Conservation (phyloP, 2,797 vertebrate species). For the Prunella strophiata region DNA sequence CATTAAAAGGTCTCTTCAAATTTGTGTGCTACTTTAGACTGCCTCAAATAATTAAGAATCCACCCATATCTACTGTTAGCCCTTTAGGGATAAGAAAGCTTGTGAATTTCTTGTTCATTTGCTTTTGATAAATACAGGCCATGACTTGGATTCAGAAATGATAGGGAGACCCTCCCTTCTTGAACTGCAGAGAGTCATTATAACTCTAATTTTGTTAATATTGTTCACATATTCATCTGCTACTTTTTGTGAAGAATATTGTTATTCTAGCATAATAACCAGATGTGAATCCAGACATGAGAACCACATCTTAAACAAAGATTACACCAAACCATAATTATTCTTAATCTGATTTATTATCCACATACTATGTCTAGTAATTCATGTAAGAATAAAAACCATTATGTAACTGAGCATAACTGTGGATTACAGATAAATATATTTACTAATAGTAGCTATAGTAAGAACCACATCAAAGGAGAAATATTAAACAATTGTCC, state of each 20-base stretch:
- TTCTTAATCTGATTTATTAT: neutral
- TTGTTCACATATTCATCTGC: neutral
- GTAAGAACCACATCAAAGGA: neutral
- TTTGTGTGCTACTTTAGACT: neutral
- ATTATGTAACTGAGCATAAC: neutral
- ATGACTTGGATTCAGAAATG: neutral
- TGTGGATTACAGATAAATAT: neutral
- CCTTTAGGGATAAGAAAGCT: neutral
- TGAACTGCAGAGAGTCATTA: neutral
- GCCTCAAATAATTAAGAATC: neutral
- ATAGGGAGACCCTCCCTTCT: neutral
- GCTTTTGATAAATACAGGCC: neutral
- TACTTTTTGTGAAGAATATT: neutral
- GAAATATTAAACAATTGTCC: neutral
- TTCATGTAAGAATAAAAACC: neutral
- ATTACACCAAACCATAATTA: neutral
- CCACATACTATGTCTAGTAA: neutral
- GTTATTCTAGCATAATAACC: neutral
- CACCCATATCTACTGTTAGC: neutral
- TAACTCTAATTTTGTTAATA: neutral
- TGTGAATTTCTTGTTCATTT: neutral
- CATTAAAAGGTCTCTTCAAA: neutral
- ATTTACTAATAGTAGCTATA: neutral
- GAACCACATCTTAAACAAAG: neutral
- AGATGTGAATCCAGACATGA: neutral